A percentile compares a stretch with the other conserved stretches of the same genome.
Evolutionary conservation across 2,113 vertebrate genomes (phyloP).

Genomic region (Gambusia holbrooki): DNA sequence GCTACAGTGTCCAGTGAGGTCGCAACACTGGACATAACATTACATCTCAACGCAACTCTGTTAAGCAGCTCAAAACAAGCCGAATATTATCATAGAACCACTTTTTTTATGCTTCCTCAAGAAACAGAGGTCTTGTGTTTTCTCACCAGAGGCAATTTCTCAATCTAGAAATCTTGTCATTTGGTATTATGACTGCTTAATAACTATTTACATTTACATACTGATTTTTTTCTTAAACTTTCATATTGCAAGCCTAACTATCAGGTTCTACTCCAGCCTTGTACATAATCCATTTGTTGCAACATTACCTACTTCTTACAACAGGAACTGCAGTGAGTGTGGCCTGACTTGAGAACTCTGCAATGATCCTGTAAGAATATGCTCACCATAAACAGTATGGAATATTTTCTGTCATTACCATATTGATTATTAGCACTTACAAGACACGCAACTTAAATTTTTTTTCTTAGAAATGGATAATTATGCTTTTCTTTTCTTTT

Average conservation of each 20-base stretch:
- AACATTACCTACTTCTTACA: background rate
- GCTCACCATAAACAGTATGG: background rate
- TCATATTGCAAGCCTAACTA: background rate
- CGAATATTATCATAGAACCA: slow-evolving; percentile 12
- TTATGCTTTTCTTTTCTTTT: too few species aligned
- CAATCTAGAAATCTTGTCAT: slow-evolving; percentile 11
- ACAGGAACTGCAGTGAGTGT: background rate
- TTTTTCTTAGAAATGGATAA: too few species aligned
- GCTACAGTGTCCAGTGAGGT: slow-evolving; percentile 22
- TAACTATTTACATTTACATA: background rate
- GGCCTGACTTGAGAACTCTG: background rate
- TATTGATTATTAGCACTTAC: too few species aligned
- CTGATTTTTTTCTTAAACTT: background rate
- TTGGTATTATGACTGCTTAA: background rate
- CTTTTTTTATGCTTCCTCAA: slow-evolving; percentile 24
- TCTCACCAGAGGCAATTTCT: slow-evolving; percentile 26
- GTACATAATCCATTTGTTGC: background rate
- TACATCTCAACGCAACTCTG: slow-evolving; percentile 24
- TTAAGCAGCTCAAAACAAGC: slow-evolving; percentile 46
- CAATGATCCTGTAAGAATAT: background rate
- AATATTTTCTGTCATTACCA: too few species aligned
- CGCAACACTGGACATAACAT: slow-evolving; percentile 27
- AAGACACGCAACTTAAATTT: too few species aligned
- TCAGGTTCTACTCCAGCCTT: background rate
- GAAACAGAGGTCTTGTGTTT: slow-evolving; percentile 26